Evolutionary conservation across 2,888 invertebrate species (phyloP).

Genomic region (Leptinotarsa rubiginosa): DNA sequence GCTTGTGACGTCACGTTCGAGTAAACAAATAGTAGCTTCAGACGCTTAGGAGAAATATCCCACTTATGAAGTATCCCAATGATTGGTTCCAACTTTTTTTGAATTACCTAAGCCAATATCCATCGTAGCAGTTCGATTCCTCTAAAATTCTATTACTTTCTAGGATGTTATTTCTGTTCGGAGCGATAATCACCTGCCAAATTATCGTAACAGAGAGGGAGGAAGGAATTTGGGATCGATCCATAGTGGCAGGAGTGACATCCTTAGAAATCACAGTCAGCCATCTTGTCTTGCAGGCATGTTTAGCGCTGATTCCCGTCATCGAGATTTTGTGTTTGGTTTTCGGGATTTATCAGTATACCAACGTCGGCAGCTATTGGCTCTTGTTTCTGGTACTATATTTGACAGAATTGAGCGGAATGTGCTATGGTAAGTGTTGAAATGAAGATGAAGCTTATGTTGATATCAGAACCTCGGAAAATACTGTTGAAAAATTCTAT

Average conservation of each 20-base stretch:
- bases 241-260: constrained; percentile 86
- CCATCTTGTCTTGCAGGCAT: constrained; percentile 82
- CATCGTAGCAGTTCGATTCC: too few relatives aligned
- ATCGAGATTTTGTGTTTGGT: constrained; percentile 72
- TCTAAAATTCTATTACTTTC: constrained; percentile 65
- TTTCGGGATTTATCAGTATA: constrained; percentile 73
- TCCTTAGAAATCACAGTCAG: constrained; percentile 84
- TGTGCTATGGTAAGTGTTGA: constrained; percentile 77
- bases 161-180: constrained; percentile 87
- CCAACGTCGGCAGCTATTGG: constrained; percentile 73
- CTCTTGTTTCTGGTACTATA: constrained; percentile 75
- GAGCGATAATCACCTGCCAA: constrained; percentile 84
- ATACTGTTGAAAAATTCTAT: too few relatives aligned
- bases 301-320: constrained; percentile 75
- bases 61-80: too few relatives aligned
- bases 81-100: too few relatives aligned
- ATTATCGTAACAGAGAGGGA: constrained; percentile 80
- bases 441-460: background rate
- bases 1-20: too few relatives aligned
- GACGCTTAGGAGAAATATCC: too few relatives aligned
- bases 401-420: constrained; percentile 83
- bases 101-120: too few relatives aligned
- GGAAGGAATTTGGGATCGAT: constrained; percentile 90
- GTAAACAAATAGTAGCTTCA: too few relatives aligned
- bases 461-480: too few relatives aligned